Evolutionary conservation across 1,140 invertebrate species (phyloP), one percentile per base, ranked within the genome.

Genomic region (Panulirus ornatus): DNA sequence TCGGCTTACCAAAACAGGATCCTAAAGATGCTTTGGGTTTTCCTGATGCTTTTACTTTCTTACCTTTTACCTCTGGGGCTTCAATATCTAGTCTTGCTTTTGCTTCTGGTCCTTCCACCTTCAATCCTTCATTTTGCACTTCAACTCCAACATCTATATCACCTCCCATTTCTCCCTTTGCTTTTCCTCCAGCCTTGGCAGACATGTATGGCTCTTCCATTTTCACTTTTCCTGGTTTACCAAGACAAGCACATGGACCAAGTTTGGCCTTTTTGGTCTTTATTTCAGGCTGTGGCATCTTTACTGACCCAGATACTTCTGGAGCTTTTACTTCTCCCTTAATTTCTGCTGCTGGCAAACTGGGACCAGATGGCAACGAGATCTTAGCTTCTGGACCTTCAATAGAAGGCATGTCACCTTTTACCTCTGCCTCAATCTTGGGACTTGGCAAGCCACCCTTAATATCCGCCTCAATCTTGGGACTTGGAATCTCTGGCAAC

Each of bases 231-330:
- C 58, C 54, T 58, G 70, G 40, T 75, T 83, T 83, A 34, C 79
- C 88, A 9, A 90, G 70, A 75, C 88, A 90, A 14, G 88, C 79
- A 73, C 78, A 83, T 83, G 79, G 78, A 73, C 63, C 79, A 8
- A 75, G n/a, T 75, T 90, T 90, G n/a, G 66, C 44, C 42, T 90
- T 90, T 70, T 84, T 90, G 34, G 27, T 38, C 36, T 90, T 90
- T 0, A 90, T 6, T 75, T 90, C 47, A 38, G 79, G 63, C 22
- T 73, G 5, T 76, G 79, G 79, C 16, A 90, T 27, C 27, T 90
- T 36, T 9, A 66, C 47, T 30, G 66, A 19, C 27, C 82, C 81
- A 38, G 84, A 87, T 58, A 87, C 27, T 66, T 87, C 38, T 58
- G 84, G 84, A 11, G 73, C n/a, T 34, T 87, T 42, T 30, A 87